Percentiles rank a stretch among this genome's conserved stretches.
These are phyloP conservation scores for Cotesia chilonis DNA, from an alignment of 1,140 invertebrate species.

Conservation along the genomic window DNA sequence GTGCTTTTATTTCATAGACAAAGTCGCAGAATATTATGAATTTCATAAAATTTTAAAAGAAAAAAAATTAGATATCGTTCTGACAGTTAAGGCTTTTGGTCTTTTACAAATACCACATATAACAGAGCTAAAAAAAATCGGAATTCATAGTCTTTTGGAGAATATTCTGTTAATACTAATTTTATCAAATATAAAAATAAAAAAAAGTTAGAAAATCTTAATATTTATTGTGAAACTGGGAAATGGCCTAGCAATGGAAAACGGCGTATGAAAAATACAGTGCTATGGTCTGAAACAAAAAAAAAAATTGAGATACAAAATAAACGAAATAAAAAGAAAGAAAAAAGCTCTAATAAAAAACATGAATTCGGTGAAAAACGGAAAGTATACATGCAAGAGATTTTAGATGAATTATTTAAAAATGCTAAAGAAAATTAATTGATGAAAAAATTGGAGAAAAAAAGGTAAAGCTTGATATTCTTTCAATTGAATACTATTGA, in stretches of 20 bases:
- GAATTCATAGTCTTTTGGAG: conserved; percentile 73
- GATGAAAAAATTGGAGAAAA: conserved; percentile 87
- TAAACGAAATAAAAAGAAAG: conserved; percentile 67
- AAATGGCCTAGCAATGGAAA: conserved; percentile 78
- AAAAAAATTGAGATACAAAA: conserved; percentile 68
- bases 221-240: conserved; percentile 78
- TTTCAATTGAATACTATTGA: too few species aligned
- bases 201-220: conserved; percentile 77
- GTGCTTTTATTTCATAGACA: conserved; percentile 95
- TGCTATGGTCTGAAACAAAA: conserved; percentile 82
- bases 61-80: conserved; percentile 84
- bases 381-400: conserved; percentile 72
- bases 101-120: conserved; percentile 90
- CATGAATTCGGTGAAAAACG: conserved; percentile 59
- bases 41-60: conserved; percentile 88
- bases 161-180: conserved; percentile 77
- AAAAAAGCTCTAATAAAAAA: conserved; percentile 65
- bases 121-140: conserved; percentile 87
- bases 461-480: conserved; percentile 66
- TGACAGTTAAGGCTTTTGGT: conserved; percentile 88
- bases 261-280: conserved; percentile 67
- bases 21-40: conserved; percentile 94
- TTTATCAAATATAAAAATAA: conserved; percentile 83
- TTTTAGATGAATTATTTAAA: conserved; percentile 79
- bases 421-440: conserved; percentile 78